phyloP scores from a whole-genome alignment of 2,888 invertebrate species.

The Abscondita cerata region DNA sequence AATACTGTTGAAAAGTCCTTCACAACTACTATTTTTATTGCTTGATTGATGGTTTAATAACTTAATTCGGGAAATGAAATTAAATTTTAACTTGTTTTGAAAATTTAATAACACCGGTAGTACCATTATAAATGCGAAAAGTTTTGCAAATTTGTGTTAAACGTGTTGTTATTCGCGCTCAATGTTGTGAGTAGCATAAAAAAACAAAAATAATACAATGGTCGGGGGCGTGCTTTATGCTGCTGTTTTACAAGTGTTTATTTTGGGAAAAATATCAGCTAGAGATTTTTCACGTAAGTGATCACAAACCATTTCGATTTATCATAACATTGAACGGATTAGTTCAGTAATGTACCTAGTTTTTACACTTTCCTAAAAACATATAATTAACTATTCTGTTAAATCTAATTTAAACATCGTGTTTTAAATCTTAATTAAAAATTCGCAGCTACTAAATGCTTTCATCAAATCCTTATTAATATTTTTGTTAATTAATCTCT shows the following conservation, averaged over 20 bases:
- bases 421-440: no score
- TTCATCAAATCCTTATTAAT: no score
- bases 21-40: constrained; percentile 6
- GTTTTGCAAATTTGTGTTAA: constrained; percentile 8
- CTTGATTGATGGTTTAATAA: constrained; percentile 15
- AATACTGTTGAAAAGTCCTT: background rate
- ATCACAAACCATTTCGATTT: no score
- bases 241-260: constrained; percentile 3
- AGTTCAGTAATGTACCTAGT: no score
- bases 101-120: constrained; percentile 11
- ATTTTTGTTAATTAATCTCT: no score
- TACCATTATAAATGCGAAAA: constrained; percentile 10
- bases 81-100: constrained; percentile 14
- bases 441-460: no score
- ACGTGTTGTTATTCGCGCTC: background rate
- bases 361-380: no score
- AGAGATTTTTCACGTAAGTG: constrained; percentile 10
- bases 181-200: background rate
- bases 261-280: background rate
- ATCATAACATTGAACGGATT: no score
- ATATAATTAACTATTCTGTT: no score
- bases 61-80: constrained; percentile 17
- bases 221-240: background rate
- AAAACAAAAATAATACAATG: background rate
- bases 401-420: no score